Evolutionary conservation across 2,113 vertebrate genomes (phyloP), one percentile per base, ranked within the genome.

Genomic region (Helogale parvula): DNA sequence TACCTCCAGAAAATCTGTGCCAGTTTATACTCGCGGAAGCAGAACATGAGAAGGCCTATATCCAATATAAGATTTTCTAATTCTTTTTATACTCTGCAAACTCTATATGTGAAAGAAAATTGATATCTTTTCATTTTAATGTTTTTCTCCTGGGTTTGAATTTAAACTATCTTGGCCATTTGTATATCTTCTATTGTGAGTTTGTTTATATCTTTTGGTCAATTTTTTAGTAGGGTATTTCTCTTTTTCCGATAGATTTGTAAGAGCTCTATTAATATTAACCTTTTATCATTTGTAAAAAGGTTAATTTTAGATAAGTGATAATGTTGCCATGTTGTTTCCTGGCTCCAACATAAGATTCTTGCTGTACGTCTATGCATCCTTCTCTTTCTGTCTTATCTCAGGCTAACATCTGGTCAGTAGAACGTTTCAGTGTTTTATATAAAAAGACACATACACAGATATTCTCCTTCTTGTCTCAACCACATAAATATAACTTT

Each of bases 61-160:
- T 88, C 88, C 35, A 92, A 65, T 25, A 11, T n/a, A 76, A 85
- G 35, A 29, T 41, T 89, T 94, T 86, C 19, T 83, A 84, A 72
- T 74, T 92, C 68, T 93, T 79, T 11, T 79, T 81, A 93, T 92
- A 85, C 33, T 94, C 63, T 90, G 29, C 35, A 88, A 92, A 79
- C 41, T 83, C 41, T 31, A 8, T 31, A 66, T 45, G 33, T 94
- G 83, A 81, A 74, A 94, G 41, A 88, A 94, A 92, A 94, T 47
- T 76, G 16, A 11, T 60, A 60, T 77, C 21, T 81, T 96, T 35
- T 86, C 66, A 9, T 85, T 92, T 92, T 57, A 92, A 85, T 65
- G 35, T 88, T 76, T 92, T 90, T 76, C 83, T 84, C 38, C 38
- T n/a, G 54, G 66, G 21, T 88, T 54, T 79, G 29, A 94, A 74